Conservation (phyloP, 2,797 vertebrate genomes). For the Lophius americanus region DNA sequence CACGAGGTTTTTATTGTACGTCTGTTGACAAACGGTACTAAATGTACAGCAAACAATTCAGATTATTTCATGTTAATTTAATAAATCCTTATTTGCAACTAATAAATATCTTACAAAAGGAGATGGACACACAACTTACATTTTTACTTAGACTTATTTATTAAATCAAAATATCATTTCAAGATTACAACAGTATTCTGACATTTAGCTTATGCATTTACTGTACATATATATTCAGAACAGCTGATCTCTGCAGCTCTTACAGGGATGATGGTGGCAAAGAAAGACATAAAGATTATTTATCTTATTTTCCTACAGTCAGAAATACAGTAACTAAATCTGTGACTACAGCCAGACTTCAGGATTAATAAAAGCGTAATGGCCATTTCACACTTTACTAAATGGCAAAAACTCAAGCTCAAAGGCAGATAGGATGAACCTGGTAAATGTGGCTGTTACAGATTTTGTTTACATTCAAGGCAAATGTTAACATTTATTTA, state of each 20-base stretch:
- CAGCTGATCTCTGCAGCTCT: neutral
- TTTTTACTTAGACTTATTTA: constrained; percentile 43
- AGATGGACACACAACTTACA: neutral
- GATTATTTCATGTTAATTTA: neutral
- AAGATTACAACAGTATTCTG: constrained; percentile 29
- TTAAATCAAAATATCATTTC: constrained; percentile 54
- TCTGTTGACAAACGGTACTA: neutral
- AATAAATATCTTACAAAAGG: neutral
- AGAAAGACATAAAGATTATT: neutral
- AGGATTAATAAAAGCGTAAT: too few relatives aligned
- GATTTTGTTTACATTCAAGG: neutral
- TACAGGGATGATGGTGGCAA: neutral
- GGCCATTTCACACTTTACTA: neutral
- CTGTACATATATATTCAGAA: constrained; percentile 16
- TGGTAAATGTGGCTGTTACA: neutral
- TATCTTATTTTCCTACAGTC: neutral
- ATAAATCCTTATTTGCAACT: neutral
- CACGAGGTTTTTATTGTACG: neutral
- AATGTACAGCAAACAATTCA: neutral
- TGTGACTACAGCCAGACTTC: neutral
- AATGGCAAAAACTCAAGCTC: neutral
- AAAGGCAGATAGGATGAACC: neutral
- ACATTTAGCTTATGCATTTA: constrained; percentile 25
- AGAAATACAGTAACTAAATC: neutral
- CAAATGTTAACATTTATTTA: too few relatives aligned